phyloP scores from a whole-genome alignment of 2,888 invertebrate genomes.

The Synergus itoensis region DNA sequence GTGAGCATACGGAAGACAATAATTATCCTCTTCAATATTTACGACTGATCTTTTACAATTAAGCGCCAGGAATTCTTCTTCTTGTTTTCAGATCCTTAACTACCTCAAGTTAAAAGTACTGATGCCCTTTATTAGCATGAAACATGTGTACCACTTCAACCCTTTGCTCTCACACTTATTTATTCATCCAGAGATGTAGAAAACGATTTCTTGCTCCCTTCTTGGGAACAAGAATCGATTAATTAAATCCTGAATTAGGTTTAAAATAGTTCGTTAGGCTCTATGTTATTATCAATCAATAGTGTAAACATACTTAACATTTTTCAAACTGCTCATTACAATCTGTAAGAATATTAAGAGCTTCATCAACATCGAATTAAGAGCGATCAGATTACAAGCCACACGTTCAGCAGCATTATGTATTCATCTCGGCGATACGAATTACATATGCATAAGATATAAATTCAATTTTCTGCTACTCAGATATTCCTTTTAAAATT shows the following conservation, averaged over 20 bases:
- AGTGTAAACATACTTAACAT: neutral
- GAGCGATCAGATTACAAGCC: neutral
- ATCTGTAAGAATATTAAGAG: neutral
- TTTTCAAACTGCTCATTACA: neutral
- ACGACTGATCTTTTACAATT: conserved; percentile 12
- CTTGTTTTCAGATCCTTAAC: neutral
- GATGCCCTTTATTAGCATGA: conserved; percentile 10
- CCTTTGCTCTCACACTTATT: conserved; percentile 2
- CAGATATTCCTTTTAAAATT: neutral
- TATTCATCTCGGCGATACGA: neutral
- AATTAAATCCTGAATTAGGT: neutral
- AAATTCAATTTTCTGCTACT: neutral
- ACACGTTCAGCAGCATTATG: neutral
- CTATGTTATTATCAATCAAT: neutral
- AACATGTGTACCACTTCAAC: neutral
- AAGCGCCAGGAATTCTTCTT: neutral
- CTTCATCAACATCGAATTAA: neutral
- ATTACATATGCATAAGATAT: neutral
- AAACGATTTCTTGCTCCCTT: neutral
- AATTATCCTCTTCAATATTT: neutral
- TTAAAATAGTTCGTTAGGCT: neutral
- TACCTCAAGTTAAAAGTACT: neutral
- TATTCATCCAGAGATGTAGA: neutral
- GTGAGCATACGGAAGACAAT: neutral
- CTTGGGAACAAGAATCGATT: neutral